Percentiles rank a stretch among this genome's conserved stretches.
Conservation (phyloP, 2,888 invertebrate species). For the Lutraria lutraria region DNA sequence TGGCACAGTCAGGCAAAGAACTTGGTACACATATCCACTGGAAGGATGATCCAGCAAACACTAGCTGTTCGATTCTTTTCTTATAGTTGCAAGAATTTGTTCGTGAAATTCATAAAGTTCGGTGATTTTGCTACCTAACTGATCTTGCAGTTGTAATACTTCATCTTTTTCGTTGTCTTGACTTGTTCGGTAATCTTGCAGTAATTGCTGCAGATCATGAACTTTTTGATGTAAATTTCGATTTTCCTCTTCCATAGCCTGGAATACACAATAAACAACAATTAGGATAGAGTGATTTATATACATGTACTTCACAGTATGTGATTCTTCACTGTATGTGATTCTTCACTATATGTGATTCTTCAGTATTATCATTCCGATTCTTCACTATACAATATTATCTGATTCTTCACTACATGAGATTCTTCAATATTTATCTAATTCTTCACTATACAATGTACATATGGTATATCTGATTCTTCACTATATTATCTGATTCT, state of each 20-base stretch:
- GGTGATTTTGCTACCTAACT: slow-evolving; percentile 82
- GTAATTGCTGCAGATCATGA: slow-evolving; percentile 79
- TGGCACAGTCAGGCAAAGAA: slow-evolving; percentile 18
- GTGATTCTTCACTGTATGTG: too few relatives aligned
- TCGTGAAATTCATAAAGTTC: slow-evolving; percentile 84
- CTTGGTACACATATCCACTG: neutral
- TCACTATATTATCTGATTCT: neutral
- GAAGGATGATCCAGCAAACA: slow-evolving; percentile 8
- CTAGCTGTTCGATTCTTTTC: slow-evolving; percentile 80
- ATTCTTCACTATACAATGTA: too few relatives aligned
- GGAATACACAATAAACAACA: slow-evolving; percentile 39
- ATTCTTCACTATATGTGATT: too few relatives aligned
- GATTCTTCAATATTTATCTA: too few relatives aligned
- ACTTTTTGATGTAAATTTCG: slow-evolving; percentile 74
- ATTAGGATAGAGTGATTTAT: neutral
- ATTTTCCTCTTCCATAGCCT: slow-evolving; percentile 83
- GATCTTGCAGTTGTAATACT: slow-evolving; percentile 80
- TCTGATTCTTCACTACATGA: too few relatives aligned
- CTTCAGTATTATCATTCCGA: too few relatives aligned
- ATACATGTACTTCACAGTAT: neutral
- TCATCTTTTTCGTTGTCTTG: slow-evolving; percentile 80
- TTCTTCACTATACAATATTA: too few relatives aligned
- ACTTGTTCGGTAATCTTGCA: slow-evolving; percentile 73
- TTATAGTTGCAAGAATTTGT: slow-evolving; percentile 80
- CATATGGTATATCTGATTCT: too few relatives aligned